Base-by-base conservation (phyloP, 2,113 vertebrate genomes). In the Pantherophis guttatus region DNA sequence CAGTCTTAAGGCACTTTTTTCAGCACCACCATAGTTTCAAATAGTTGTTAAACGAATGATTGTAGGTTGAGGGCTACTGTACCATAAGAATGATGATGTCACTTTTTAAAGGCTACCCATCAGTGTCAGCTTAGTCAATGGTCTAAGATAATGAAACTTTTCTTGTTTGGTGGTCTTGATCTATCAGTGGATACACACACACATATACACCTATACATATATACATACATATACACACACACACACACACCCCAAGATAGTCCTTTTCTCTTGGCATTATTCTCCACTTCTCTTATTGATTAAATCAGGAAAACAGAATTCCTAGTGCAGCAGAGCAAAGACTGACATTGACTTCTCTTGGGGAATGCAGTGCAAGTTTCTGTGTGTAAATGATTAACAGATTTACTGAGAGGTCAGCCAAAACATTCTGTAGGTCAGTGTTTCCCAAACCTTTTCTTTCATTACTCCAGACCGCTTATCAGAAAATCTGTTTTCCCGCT, bases 331-430 rank as follows among this genome's bases (percentile, higher is more conserved):
- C 55, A 29, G 81, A 58, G 23, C 57, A 87, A 93, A 93, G 57
- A 87, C 57, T 90, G 50, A 11, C 17, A 65, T 58, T 87, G n/a
- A 81, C n/a, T 54, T 4, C 50, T n/a, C 55, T 93, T 57, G n/a
- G n/a, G 81, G 44, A 90, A 90, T 90, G 92, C 81, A 90, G 48
- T 54, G 48, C 88, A 90, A 90, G 48, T 89, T 93, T 58, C 89
- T 53, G 29, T 11, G 6, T 26, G 44, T 87, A 54, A 90, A 90
- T 93, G n/a, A 90, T 93, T 87, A 62, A 59, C 54, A 85, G 92
- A 81, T 33, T 52, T 86, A 53, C 19, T 2, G n/a, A 33, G 21
- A 48, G 5, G 29, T 86, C 86, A 87, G 75, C 19, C 21, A 29
- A 62, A 90, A 6, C n/a, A 65, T 90, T 54, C 50, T 17, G 23